phyloP scores from a whole-genome alignment of 2,113 vertebrate species.

The Antigone vipio region DNA sequence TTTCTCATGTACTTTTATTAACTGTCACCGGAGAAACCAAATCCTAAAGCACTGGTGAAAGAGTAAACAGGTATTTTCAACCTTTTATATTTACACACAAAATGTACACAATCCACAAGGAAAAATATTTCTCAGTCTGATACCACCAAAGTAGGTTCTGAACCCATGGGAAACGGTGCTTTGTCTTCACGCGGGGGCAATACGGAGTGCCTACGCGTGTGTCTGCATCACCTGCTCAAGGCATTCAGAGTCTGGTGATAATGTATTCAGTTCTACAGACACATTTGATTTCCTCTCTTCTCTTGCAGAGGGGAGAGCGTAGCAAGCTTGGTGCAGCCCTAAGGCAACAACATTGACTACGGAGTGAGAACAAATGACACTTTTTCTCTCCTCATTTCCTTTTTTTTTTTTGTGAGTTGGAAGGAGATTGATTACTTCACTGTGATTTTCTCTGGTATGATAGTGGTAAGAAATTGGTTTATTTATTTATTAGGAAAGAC shows the following conservation, averaged over 20 bases:
- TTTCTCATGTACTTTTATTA: background rate
- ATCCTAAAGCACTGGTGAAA: background rate
- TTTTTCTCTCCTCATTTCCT: background rate
- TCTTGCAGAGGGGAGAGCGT: background rate
- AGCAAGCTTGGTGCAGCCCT: background rate
- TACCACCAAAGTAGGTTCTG: background rate
- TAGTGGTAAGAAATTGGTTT: background rate
- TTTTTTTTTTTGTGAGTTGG: background rate
- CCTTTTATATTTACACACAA: background rate
- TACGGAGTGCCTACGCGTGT: fast-evolving
- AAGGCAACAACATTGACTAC: background rate
- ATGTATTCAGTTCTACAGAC: background rate
- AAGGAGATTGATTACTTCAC: background rate
- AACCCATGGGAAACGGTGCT: background rate
- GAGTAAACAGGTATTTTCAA: background rate
- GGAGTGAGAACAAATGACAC: background rate
- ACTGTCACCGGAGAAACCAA: background rate
- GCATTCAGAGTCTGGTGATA: background rate
- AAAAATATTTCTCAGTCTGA: background rate
- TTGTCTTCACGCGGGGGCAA: background rate
- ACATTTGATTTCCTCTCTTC: background rate
- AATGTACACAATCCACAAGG: background rate
- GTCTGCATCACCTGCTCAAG: background rate
- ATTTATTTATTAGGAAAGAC: background rate
- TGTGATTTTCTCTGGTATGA: background rate